Conservation (phyloP, 2,797 vertebrate species). For the Danio tinwini region DNA sequence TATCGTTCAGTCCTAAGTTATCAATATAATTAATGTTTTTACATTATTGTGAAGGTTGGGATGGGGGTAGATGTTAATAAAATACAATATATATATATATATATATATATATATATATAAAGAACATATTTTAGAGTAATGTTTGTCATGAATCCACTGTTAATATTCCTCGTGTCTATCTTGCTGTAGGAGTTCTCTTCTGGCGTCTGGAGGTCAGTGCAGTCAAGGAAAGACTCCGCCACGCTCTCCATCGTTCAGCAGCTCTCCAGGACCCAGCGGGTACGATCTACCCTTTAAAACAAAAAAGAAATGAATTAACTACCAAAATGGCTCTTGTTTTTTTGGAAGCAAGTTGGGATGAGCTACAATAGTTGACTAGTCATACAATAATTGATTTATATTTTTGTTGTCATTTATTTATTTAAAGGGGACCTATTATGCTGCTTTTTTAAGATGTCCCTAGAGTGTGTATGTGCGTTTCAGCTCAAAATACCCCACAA, state of each 20-base stretch:
- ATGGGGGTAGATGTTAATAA: too few species aligned
- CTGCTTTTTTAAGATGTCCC: too few species aligned
- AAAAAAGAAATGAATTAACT: neutral
- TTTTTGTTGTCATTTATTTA: neutral
- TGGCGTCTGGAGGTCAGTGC: slow-evolving; percentile 84
- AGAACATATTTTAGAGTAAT: neutral
- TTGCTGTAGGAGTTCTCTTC: slow-evolving; percentile 82
- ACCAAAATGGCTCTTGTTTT: neutral
- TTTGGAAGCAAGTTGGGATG: neutral
- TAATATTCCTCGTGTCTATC: slow-evolving; percentile 20
- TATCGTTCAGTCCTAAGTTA: too few species aligned
- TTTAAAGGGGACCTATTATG: neutral
- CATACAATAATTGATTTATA: neutral
- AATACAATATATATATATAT: too few species aligned
- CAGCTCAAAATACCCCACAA: too few species aligned
- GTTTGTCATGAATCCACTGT: neutral
- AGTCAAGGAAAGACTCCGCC: slow-evolving; percentile 88
- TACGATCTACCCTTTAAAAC: neutral
- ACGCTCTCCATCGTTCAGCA: slow-evolving; percentile 87
- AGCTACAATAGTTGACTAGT: neutral
- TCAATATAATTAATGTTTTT: too few species aligned
- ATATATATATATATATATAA: too few species aligned
- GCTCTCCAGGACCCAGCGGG: slow-evolving; percentile 79
- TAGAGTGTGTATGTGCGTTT: too few species aligned
- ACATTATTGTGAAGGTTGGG: too few species aligned